Evolutionary conservation across 2,113 vertebrate genomes (phyloP).

Genomic region (Ahaetulla prasina): DNA sequence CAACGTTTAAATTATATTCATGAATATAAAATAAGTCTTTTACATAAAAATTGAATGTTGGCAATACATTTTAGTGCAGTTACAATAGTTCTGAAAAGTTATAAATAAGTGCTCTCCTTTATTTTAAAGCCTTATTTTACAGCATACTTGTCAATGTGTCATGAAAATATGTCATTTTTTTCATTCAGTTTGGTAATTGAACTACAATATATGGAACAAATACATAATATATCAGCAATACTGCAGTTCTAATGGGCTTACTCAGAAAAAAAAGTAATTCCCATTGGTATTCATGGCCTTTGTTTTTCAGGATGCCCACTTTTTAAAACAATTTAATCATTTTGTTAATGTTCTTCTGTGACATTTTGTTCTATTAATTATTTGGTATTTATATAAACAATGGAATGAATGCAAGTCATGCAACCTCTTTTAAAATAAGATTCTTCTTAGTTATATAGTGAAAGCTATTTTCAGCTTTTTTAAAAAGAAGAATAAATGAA

Average conservation of each 20-base stretch:
- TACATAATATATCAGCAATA: neutral
- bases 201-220: neutral
- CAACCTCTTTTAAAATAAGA: neutral
- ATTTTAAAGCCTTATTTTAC: neutral
- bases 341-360: neutral
- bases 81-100: conserved; percentile 37
- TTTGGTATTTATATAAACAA: conserved; percentile 24
- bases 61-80: conserved; percentile 4
- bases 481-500: neutral
- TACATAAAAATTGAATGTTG: conserved; percentile 5
- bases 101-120: neutral
- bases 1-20: fast-evolving
- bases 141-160: neutral
- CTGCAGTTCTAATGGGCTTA: neutral
- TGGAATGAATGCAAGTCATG: neutral
- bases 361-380: neutral
- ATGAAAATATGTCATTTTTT: neutral
- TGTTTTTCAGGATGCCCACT: neutral
- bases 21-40: neutral
- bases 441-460: neutral
- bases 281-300: neutral
- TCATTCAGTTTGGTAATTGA: neutral
- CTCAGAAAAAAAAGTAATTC: neutral
- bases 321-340: neutral
- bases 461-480: neutral